Base-by-base conservation (phyloP, 1,140 invertebrate species). In the Drosophila dunni region DNA sequence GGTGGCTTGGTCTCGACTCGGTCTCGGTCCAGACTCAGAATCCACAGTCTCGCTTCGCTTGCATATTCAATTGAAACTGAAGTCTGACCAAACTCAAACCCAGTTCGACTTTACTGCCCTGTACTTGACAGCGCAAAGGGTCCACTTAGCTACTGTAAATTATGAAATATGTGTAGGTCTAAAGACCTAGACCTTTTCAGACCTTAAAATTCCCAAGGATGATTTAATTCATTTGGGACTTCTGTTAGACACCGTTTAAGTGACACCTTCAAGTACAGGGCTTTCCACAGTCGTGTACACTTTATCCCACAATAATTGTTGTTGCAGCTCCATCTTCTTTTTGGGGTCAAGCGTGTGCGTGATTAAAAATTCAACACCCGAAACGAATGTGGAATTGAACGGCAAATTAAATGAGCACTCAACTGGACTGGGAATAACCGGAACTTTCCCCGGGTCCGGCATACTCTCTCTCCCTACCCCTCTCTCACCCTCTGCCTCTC, bases 291-390 rank as follows among this genome's bases (percentile, higher is more conserved):
- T 29, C 24, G 3, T 4, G 24, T 3, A 29, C 24, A 29, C 24
- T 29, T 29, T 6, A 29, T 0, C 24, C 0, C 24, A 29, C 4
- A 42, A 3, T 42, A 5, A n/a, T 42, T 42, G 40, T 42, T 42
- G 40, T 42, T 38, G 24, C 45, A 34, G n/a, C 36, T 36, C 13
- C 38, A 13, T 36, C 17, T 20, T 0, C n/a, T 50, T 13, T 76
- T 48, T 65, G 83, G 70, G 84, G 68, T 82, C 74, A 75, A 58
- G 68, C 70, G 77, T 80, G 79, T 70, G 73, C 79, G 67, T 89
- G 80, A 89, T 89, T 89, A 89, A 89, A 89, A 89, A 89, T 89
- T 89, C 84, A 89, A 89, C 79, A 84, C 80, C 80, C 84, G 71
- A 89, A 89, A 89, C 84, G 84, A 89, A 84, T 89, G 70, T 74